Base-by-base conservation (phyloP, 1,140 invertebrate genomes). In the Hormaphis cornu region DNA sequence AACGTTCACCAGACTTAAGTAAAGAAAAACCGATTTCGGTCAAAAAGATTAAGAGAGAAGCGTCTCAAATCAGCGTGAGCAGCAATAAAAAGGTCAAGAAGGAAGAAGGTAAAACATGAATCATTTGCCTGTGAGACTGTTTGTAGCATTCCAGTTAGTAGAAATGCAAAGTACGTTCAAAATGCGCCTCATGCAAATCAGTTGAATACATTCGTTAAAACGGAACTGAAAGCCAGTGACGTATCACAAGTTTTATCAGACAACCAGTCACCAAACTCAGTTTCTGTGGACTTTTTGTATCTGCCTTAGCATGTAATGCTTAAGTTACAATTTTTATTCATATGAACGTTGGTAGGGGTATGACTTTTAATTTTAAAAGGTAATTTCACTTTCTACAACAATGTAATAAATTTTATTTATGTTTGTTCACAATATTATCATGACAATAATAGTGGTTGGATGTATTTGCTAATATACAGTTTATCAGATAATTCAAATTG, bases 141-240 rank as follows among this genome's bases (percentile, higher is more conserved):
- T 10, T 1, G 30, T 44, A 24, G 46, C 58, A 63, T 63, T 63
- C 58, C 58, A 30, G 16, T 18, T 18, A 63, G 58, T 63, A 20
- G 40, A 63, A 63, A 63, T 30, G 20, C 8, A 12, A 22, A n/a
- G n/a, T n/a, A n/a, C n/a, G 24, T 50, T 48, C 40, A 42, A 22
- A 66, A 66, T n/a, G 1, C 16, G 24, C 5, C 33, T 16, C 54
- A 40, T 4, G 8, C 37, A 14, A 40, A 40, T 24, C 54, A 40
- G 30, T 8, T 24, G 2, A 24, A 10, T 0, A 7, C 22, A 58
- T 37, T 7, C 3, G 16, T 58, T 7, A 40, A 58, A 40, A 40
- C 20, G 10, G 54, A 58, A 40, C 40, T 33, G 33, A 58, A 58
- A n/a, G 20, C 53, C 7, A 14, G 18, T 40, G 54, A 58, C 8